Evolutionary conservation across 2,888 invertebrate genomes (phyloP), one percentile per base, ranked within the genome.

Genomic region (Eilema sororculum): DNA sequence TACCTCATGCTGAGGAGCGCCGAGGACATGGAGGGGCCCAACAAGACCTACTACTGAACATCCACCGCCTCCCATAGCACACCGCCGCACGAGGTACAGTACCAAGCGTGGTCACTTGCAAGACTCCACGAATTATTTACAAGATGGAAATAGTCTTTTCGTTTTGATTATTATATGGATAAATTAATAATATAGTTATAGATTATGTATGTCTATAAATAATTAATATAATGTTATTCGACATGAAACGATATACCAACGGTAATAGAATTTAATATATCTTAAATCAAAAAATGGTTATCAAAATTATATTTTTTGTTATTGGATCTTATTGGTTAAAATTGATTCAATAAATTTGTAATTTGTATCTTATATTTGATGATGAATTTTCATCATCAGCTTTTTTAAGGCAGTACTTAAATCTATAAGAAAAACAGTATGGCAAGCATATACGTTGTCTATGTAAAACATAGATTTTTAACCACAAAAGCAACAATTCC

Each of bases 1-100:
- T 91, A 89, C 87, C 85, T 94, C 83, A 84, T 93, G 90, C 87
- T 95, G 88, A 86, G 82, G 80, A 93, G 93, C 82, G 80, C 82
- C 67, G 89, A 92, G 64, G 93, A 93, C 70, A 91, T 93, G 91
- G 82, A 88, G 66, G 90, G 90, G 0, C 91, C 92, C 5, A 68
- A 75, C 81, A 89, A 90, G 85, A 71, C 76, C 2, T 72, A 82
- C 74, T 91, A 87, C 77, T 91, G 80, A 78, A 72, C 33, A 3
- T 9, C 28, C n/a, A 24, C 4, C 6, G 5, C 16, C 16, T 59
- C 28, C 28, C 28, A 28, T 2, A 2, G 10, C 16, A 28, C 5
- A 59, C 25, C 8, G 4, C 25, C 57, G 13, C 9, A 0, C 3
- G 4, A 16, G 57, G 57, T 58, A 24, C 20, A n/a, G n/a, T 24